Evolutionary conservation across 2,888 invertebrate genomes (phyloP).

Genomic region (Odontocerum albicorne): DNA sequence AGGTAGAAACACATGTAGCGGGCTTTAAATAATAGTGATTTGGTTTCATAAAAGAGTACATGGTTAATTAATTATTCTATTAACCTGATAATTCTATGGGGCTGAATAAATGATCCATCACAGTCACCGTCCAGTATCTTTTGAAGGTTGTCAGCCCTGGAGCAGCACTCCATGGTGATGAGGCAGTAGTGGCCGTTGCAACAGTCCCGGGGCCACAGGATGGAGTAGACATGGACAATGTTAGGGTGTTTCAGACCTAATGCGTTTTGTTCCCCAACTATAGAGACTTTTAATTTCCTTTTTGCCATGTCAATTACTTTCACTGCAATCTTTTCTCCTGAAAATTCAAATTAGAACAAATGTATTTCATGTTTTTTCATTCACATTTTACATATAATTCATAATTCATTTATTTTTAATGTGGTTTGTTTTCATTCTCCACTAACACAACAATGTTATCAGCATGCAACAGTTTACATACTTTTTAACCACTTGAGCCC

Average conservation of each 20-base stretch:
- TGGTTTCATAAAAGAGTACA: no score
- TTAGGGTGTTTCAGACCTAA: constrained; percentile 22
- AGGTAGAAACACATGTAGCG: no score
- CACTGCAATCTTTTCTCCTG: constrained; percentile 18
- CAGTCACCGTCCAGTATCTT: constrained; percentile 14
- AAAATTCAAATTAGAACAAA: constrained; percentile 1
- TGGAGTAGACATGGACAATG: constrained; percentile 5
- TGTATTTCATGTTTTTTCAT: no score
- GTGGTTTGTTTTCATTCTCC: no score
- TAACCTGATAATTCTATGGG: constrained; percentile 11
- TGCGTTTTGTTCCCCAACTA: constrained; percentile 10
- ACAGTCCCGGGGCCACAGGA: constrained; percentile 8
- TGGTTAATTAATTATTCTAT: no score
- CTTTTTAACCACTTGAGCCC: no score
- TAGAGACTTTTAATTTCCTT: constrained; percentile 2
- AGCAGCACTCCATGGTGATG: constrained; percentile 18
- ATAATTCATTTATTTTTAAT: no score
- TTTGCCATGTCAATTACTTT: constrained; percentile 20
- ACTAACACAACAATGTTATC: no score
- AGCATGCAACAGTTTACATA: no score
- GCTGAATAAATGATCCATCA: constrained; percentile 5
- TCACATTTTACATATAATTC: no score
- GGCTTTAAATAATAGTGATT: no score
- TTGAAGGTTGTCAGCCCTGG: constrained; percentile 8
- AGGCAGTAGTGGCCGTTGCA: constrained; percentile 13